These are phyloP conservation scores for Microcebus murinus DNA, from an alignment of 2,113 vertebrate genomes.

Conservation along the genomic window DNA sequence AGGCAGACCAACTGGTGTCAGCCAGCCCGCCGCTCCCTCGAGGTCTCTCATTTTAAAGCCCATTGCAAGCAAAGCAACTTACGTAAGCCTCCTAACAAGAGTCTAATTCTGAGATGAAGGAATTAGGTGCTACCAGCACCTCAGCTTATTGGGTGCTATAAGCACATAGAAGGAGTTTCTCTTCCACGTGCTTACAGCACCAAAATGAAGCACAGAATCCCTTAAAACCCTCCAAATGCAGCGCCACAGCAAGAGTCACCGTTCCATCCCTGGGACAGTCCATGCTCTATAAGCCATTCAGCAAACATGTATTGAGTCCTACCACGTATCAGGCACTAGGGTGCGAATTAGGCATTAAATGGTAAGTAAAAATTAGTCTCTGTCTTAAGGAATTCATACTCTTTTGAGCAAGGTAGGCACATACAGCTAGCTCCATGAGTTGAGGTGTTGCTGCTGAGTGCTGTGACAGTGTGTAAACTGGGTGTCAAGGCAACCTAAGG, in stretches of 20 bases:
- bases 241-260: background rate
- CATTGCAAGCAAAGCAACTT: background rate
- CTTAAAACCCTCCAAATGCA: background rate
- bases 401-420: background rate
- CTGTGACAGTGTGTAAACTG: background rate
- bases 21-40: background rate
- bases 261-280: background rate
- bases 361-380: background rate
- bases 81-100: background rate
- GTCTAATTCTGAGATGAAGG: background rate
- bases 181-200: background rate
- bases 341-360: background rate
- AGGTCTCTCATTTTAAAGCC: background rate
- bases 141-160: too few species aligned
- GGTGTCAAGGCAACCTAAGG: background rate
- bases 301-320: background rate
- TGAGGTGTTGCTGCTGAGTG: background rate
- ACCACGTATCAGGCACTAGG: background rate
- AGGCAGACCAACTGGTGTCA: background rate
- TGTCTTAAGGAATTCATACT: background rate
- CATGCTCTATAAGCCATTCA: background rate
- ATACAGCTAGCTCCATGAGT: background rate
- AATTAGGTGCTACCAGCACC: background rate
- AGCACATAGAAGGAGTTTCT: background rate
- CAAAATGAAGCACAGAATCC: background rate